Evolutionary conservation across 2,113 vertebrate species (phyloP).

Genomic region (Sinocyclocheilus grahami): DNA sequence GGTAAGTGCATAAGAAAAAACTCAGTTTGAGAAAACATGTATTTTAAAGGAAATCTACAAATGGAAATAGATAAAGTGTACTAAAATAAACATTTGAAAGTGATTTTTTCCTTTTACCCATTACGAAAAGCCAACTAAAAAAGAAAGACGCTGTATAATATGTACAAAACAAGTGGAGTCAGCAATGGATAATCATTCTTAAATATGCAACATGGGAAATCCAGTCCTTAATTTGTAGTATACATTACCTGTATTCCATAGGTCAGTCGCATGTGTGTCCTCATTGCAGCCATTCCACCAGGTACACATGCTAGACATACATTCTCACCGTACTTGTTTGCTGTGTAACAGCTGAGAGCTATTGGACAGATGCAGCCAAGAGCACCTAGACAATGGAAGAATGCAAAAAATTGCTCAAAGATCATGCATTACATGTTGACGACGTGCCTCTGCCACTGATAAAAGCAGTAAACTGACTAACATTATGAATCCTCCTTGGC

Average conservation of each 20-base stretch:
- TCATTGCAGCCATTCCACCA: slow-evolving; percentile 76
- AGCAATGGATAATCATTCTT: slow-evolving; percentile 23
- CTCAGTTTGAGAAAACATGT: too few species aligned
- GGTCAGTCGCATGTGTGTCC: slow-evolving; percentile 83
- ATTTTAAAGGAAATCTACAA: too few species aligned
- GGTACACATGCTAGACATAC: slow-evolving; percentile 73
- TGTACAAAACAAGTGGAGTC: background rate
- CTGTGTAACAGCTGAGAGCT: slow-evolving; percentile 75
- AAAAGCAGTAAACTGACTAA: background rate
- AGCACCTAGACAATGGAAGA: slow-evolving; percentile 62
- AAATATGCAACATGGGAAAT: slow-evolving; percentile 13
- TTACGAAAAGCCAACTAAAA: background rate
- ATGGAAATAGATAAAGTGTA: too few species aligned
- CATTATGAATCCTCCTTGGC: background rate
- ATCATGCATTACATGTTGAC: background rate
- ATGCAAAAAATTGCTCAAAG: background rate
- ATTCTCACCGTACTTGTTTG: slow-evolving; percentile 77
- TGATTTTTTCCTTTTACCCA: too few species aligned
- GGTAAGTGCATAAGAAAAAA: too few species aligned
- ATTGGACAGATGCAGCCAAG: slow-evolving; percentile 72
- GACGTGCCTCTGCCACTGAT: too few species aligned
- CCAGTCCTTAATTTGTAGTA: background rate
- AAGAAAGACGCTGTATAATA: slow-evolving; percentile 12
- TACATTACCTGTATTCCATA: slow-evolving; percentile 78
- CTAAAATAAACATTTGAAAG: too few species aligned